These are phyloP conservation scores for Yponomeuta malinellus DNA, from an alignment of 2,888 invertebrate species.

Conservation along the genomic window DNA sequence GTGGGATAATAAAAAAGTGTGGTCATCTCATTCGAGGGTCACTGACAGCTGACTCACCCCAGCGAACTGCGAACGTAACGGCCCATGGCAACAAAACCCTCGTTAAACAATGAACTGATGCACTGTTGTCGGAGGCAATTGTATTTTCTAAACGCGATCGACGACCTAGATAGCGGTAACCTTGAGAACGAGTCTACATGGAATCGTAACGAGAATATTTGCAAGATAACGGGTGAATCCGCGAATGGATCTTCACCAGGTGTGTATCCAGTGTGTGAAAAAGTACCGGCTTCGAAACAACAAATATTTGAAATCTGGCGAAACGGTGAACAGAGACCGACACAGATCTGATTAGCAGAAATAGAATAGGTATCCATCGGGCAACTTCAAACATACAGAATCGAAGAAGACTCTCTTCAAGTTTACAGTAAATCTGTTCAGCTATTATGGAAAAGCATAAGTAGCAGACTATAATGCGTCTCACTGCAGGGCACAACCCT, in stretches of 20 bases:
- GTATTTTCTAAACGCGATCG: constrained; percentile 16
- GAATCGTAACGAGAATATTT: not conserved
- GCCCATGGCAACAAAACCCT: not conserved
- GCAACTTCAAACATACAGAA: no score
- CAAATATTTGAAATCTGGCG: constrained; percentile 20
- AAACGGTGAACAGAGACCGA: no score
- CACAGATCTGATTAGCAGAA: no score
- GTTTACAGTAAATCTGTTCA: no score
- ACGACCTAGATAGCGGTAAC: constrained; percentile 13
- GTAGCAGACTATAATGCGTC: no score
- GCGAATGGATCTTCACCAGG: not conserved
- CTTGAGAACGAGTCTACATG: constrained; percentile 13
- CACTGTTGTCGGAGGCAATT: constrained; percentile 12
- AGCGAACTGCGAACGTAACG: not conserved
- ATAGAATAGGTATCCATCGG: no score
- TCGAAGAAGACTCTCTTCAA: no score
- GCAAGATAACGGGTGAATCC: constrained; percentile 8
- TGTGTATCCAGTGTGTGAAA: not conserved
- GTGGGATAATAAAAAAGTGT: not conserved
- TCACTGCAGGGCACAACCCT: no score
- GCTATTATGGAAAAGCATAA: no score
- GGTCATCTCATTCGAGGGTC: not conserved
- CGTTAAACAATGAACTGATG: constrained; percentile 6
- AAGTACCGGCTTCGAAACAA: constrained; percentile 19
- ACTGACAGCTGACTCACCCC: not conserved